Evolutionary conservation across 1,140 invertebrate genomes (phyloP), one percentile per base, ranked within the genome.

Genomic region (Elysia chlorotica): DNA sequence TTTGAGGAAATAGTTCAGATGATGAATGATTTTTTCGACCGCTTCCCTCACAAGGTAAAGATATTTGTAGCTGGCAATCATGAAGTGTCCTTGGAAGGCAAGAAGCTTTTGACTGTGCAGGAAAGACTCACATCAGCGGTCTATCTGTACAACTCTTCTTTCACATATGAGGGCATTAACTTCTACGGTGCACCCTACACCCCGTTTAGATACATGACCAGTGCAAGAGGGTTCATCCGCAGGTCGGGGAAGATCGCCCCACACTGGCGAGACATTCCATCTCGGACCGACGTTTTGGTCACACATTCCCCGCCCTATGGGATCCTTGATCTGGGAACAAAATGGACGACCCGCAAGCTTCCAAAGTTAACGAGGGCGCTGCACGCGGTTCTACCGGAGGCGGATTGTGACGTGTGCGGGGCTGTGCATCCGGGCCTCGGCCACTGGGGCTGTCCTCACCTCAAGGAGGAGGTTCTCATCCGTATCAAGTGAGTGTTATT

Each of bases 61-160:
- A 75, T 83, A 53, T 82, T 82, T 68, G 80, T 83, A 3, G 80
- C 78, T 25, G 82, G 82, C 21, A 83, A 83, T 67, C 82, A 83
- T 69, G 82, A 83, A 25, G 71, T 73, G 3, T 65, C 65, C 33
- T 74, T 83, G 2, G 73, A 78, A 0, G 68, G 41, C 19, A 54
- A 66, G 28, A 35, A 54, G 2, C 33, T 57, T 17, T 69, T 79
- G 23, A 48, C 77, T 5, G 74, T 80, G 53, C 79, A 79, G 48
- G 48, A 68, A 19, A 57, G 66, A 4, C 41, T 82, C 23, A 70
- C 71, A 2, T 68, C 74, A 57, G 78, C 76, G 25, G 77, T 65
- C 0, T 82, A 82, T 69, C 71, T 83, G n/a, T 78, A 75, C 37
- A 79, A 83, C 63, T 75, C 78, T 2, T 74, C 72, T 14, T 68